These are phyloP conservation scores for Ailurus styani DNA, from an alignment of 2,113 vertebrate genomes.

Conservation along the genomic window DNA sequence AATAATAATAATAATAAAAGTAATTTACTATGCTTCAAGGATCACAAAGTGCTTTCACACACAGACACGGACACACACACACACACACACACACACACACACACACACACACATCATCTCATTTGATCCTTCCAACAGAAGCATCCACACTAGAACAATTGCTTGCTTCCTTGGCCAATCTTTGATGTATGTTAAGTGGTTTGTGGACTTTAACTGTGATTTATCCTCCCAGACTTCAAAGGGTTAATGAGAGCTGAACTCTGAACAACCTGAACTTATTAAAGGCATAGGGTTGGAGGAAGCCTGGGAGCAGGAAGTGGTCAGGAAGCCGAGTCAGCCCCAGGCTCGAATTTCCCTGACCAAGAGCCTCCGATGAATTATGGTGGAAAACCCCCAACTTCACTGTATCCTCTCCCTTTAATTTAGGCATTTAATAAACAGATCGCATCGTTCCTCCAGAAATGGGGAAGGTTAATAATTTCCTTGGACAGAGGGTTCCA, in stretches of 20 bases:
- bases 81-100: slow-evolving; percentile 24
- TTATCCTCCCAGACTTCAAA: slow-evolving; percentile 64
- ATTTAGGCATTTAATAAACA: slow-evolving; percentile 70
- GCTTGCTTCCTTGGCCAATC: slow-evolving; percentile 34
- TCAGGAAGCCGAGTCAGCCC: slow-evolving; percentile 56
- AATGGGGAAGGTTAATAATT: slow-evolving; percentile 72
- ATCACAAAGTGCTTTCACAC: slow-evolving; percentile 47
- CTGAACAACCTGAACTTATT: slow-evolving; percentile 64
- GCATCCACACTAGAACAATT: slow-evolving; percentile 15
- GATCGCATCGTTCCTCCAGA: slow-evolving; percentile 55
- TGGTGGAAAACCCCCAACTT: slow-evolving; percentile 64
- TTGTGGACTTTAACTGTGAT: background rate
- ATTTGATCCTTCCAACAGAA: slow-evolving; percentile 56
- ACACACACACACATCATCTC: slow-evolving; percentile 33
- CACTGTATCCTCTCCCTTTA: slow-evolving; percentile 54
- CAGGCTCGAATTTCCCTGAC: slow-evolving; percentile 70
- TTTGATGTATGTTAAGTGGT: slow-evolving; percentile 53
- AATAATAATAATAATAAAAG: slow-evolving; percentile 60
- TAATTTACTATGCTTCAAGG: slow-evolving; percentile 39
- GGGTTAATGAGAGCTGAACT: slow-evolving; percentile 68
- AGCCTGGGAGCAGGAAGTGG: slow-evolving; percentile 64
- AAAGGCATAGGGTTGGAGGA: slow-evolving; percentile 49
- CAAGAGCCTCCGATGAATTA: slow-evolving; percentile 49
- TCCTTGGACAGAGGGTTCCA: slow-evolving; percentile 60
- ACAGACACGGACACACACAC: background rate